Conservation (phyloP, 2,113 vertebrate genomes). For the Notarius quadriscutis region DNA sequence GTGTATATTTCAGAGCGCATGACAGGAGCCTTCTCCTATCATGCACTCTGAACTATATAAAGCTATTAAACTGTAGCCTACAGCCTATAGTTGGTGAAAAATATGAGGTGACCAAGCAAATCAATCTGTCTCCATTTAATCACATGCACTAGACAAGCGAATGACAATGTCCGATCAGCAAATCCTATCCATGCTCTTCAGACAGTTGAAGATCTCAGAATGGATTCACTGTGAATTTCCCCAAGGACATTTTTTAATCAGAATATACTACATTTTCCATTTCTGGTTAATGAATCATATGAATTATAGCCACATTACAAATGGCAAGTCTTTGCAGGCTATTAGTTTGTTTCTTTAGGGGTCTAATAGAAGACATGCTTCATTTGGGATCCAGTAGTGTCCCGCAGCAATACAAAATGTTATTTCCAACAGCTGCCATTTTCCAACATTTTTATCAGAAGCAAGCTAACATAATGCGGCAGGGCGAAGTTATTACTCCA, state of each 20-base stretch:
- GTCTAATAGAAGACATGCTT: slow-evolving; percentile 96
- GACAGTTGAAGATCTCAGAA: slow-evolving; percentile 88
- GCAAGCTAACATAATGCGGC: slow-evolving; percentile 76
- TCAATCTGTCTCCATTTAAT: slow-evolving; percentile 31
- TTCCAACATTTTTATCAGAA: slow-evolving; percentile 80
- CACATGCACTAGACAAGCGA: slow-evolving; percentile 31
- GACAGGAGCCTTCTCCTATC: not conserved
- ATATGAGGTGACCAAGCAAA: not conserved
- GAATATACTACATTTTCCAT: slow-evolving; percentile 94
- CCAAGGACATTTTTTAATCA: slow-evolving; percentile 82
- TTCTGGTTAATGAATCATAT: slow-evolving; percentile 99
- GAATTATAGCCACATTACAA: slow-evolving; percentile 99
- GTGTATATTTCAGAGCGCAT: not conserved
- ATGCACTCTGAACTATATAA: not conserved
- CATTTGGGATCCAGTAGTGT: slow-evolving; percentile 86
- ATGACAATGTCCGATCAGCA: slow-evolving; percentile 62
- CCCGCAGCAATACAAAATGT: slow-evolving; percentile 87
- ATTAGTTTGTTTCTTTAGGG: slow-evolving; percentile 99
- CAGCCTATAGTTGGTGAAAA: not conserved
- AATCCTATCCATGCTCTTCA: slow-evolving; percentile 80
- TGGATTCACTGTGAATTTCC: slow-evolving; percentile 89
- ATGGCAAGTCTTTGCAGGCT: slow-evolving; percentile 94
- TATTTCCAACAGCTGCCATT: slow-evolving; percentile 91
- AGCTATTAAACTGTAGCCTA: not conserved
- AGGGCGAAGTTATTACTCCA: slow-evolving; percentile 78